A percentile compares a stretch with the other conserved stretches of the same genome.
Conservation (phyloP, 2,797 vertebrate species). For the Nyctibius grandis region DNA sequence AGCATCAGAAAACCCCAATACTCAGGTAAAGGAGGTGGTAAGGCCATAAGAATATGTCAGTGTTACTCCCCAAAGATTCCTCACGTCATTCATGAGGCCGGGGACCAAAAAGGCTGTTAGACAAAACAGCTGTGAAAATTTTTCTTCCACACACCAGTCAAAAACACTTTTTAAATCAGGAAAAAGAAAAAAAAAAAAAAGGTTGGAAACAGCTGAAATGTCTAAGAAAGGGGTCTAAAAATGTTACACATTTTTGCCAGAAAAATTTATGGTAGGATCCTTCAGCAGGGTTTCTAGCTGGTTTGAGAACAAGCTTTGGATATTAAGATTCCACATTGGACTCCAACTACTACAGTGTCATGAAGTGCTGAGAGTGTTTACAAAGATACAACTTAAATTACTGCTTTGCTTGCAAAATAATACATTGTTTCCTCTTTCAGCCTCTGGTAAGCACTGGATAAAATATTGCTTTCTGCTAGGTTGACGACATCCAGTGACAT, state of each 20-base stretch:
- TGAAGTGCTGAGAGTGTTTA: background rate
- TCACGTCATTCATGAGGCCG: background rate
- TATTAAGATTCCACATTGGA: background rate
- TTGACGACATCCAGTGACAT: background rate
- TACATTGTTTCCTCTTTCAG: constrained; percentile 12
- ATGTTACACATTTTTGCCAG: background rate
- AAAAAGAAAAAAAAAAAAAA: background rate
- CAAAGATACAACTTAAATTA: background rate
- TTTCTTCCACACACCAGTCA: background rate
- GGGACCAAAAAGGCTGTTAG: background rate
- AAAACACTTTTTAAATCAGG: background rate
- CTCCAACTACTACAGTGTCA: background rate
- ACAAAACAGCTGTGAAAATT: background rate
- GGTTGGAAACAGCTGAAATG: background rate
- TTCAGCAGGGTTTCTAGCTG: background rate
- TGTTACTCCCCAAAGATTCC: background rate
- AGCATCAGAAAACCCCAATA: background rate
- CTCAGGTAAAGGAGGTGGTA: background rate
- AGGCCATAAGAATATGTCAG: background rate
- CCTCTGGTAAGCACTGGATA: background rate
- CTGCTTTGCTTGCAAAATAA: background rate
- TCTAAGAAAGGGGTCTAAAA: background rate
- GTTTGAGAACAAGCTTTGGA: background rate
- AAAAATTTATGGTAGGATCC: background rate
- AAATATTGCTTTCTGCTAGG: background rate